Evolutionary conservation across 2,113 vertebrate genomes (phyloP).

Genomic region (Gymnarchus niloticus): DNA sequence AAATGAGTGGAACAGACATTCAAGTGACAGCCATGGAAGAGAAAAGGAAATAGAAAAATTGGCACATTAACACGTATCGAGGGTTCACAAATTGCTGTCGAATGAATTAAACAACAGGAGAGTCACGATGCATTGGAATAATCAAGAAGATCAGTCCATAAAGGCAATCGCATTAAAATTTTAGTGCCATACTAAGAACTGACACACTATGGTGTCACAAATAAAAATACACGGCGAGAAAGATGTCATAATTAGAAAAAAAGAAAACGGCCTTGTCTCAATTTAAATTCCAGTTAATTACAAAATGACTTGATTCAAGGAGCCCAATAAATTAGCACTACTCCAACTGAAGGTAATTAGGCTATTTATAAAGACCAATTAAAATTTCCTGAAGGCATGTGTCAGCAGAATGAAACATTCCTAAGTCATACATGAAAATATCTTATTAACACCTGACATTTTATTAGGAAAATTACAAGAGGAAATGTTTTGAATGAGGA

Average conservation of each 20-base stretch:
- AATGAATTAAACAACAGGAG: constrained; percentile 3
- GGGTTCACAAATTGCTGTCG: background rate
- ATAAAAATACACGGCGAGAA: background rate
- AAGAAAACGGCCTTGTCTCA: background rate
- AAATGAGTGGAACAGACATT: too few species aligned
- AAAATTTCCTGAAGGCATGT: constrained; percentile 16
- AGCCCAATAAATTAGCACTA: constrained; percentile 16
- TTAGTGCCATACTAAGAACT: background rate
- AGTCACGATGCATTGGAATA: background rate
- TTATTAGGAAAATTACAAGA: background rate
- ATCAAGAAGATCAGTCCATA: constrained; percentile 4
- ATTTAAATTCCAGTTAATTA: constrained; percentile 13
- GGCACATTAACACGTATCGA: background rate
- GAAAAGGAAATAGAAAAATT: background rate
- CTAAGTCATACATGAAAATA: background rate
- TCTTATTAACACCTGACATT: background rate
- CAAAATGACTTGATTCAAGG: constrained; percentile 12
- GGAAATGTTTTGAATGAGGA: background rate
- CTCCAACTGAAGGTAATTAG: constrained; percentile 5
- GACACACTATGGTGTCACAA: background rate
- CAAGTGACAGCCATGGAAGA: background rate
- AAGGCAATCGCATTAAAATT: constrained; percentile 3
- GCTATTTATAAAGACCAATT: constrained; percentile 5
- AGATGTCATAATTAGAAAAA: constrained; percentile 3
- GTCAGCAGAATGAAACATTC: background rate